Base-by-base conservation (phyloP, 1,140 invertebrate species). In the Hestina assimilis region DNA sequence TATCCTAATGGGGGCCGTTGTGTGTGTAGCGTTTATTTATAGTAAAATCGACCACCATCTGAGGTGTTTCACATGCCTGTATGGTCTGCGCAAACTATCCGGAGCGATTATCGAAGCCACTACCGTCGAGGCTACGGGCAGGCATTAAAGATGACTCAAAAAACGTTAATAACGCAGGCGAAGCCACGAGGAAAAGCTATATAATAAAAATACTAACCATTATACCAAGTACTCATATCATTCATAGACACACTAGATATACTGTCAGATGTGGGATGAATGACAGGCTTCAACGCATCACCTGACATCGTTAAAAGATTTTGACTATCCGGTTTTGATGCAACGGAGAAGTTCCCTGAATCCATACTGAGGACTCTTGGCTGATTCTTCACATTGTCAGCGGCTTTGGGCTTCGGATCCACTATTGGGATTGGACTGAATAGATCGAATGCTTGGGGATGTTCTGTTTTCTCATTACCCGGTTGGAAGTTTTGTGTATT, bases 201-300 rank as follows among this genome's bases (percentile, higher is more conserved):
- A n/a, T 19, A 14, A 35, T 1, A 9, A 35, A 12, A 24, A n/a
- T 9, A 73, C 77, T 79, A 59, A 90, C 90, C 89, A 71, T 87
- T 83, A 69, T 91, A 87, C 90, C 90, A 91, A 54, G 79, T 89
- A 60, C 89, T 92, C 47, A 92, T 89, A 78, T 91, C 90, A 63
- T 88, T 89, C 75, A 90, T 89, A 14, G 90, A 89, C 9, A 90
- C 89, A 15, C 86, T 77, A 3, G 87, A 85, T 59, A 89, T 85
- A 20, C 74, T 87, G 28, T 89, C 87, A 0, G 79, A 79, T 1
- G 79, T 79, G 3, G 73, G 69, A 51, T 88, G 79, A 3, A 78
- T 66, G 0, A 87, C 71, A 0, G 82, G 83, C 20, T 79, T 87
- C 54, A 84, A 50, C 0, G 69, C 80, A 53, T 85, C 80, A 19